Base-by-base conservation (phyloP, 2,888 invertebrate genomes). In the Heteromyza rotundicornis region DNA sequence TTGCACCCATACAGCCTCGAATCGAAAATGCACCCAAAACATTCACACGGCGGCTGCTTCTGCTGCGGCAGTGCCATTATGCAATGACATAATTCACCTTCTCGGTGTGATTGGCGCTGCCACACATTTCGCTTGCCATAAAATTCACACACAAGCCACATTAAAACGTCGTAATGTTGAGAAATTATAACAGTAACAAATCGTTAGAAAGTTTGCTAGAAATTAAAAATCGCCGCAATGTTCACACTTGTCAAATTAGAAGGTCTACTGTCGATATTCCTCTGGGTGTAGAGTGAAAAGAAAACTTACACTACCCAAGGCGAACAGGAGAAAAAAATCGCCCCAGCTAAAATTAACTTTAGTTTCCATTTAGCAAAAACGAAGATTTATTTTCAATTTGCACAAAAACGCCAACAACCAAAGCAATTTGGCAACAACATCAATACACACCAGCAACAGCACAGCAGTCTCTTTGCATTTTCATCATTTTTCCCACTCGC, bases 381-480 rank as follows among this genome's bases (percentile, higher is more conserved):
- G 47, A 19, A 47, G 47, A 47, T 47, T 47, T 47, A 47, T 47
- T 47, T 47, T 17, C 47, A 47, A 20, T 40, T 47, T 47, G 47
- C 47, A 47, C 17, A 47, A 20, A 3, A 47, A 47, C 16, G 10
- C 7, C 20, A 20, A 47, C 17, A 47, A 47, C 47, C 17, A 47
- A n/a, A n/a, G n/a, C n/a, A n/a, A 40, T n/a, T 10, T n/a, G 40
- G 40, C 40, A n/a, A 27, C 27, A 27, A 27, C 5, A 27, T n/a
- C 32, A 8, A 32, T 32, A 32, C 5, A 40, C 40, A 40, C 5
- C 40, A 40, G n/a, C 40, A 40, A 40, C 40, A 40, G 14, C 40
- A 40, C 5, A 27, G 10, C 27, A 27, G 40, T 40, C 10, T 27
- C 7, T 27, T 14, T 40, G 40, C 40, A n/a, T 40, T 40, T 40